Percentiles rank a stretch among this genome's conserved stretches.
These are phyloP conservation scores for Pantherophis vulpinus DNA, from an alignment of 2,797 vertebrate species.

Conservation along the genomic window DNA sequence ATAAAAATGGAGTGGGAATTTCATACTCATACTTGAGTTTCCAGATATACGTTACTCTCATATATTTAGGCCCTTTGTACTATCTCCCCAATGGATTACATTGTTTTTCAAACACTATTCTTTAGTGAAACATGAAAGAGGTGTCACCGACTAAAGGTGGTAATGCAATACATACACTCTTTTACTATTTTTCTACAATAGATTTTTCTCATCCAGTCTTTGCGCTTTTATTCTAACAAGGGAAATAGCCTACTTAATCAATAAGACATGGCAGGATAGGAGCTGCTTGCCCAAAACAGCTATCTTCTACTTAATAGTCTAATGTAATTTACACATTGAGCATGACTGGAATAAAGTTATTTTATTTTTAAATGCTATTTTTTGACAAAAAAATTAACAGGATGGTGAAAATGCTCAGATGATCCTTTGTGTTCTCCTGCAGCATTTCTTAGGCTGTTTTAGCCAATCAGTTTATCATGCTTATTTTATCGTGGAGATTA, in stretches of 20 bases:
- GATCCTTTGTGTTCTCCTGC: constrained; percentile 36
- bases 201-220: constrained; percentile 38
- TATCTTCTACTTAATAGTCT: constrained; percentile 3
- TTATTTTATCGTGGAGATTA: constrained; percentile 32
- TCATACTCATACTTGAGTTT: background rate
- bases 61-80: constrained; percentile 41
- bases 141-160: constrained; percentile 25
- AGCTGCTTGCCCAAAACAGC: constrained; percentile 46
- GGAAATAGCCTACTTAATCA: constrained; percentile 59
- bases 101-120: background rate
- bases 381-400: constrained; percentile 38
- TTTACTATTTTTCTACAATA: constrained; percentile 43
- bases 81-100: background rate
- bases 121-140: constrained; percentile 7
- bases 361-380: constrained; percentile 47
- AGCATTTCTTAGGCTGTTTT: background rate
- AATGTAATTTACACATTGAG: constrained; percentile 38
- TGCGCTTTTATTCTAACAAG: constrained; percentile 51
- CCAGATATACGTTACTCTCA: background rate
- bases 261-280: constrained; percentile 47
- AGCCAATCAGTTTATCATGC: constrained; percentile 44
- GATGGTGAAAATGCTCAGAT: constrained; percentile 43
- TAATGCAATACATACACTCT: constrained; percentile 19
- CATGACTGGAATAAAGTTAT: constrained; percentile 30
- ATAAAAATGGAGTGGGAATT: background rate